Base-by-base conservation (phyloP, 1,140 invertebrate species). In the Galleria mellonella region DNA sequence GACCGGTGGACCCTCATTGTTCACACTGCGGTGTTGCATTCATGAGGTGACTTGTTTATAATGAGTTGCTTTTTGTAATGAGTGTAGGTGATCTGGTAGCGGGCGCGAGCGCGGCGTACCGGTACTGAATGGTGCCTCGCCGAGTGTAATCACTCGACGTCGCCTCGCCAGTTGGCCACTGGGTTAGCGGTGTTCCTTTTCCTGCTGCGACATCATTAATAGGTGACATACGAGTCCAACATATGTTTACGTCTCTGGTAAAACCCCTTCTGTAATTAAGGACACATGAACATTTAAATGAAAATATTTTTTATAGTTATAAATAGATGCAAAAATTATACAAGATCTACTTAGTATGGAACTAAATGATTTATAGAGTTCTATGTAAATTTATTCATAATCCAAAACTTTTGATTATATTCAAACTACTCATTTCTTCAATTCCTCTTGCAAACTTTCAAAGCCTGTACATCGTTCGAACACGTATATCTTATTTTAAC, bases 111-210 rank as follows among this genome's bases (percentile, higher is more conserved):
- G 65, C 50, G 58, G 65, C 50, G 58, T 68, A 66, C 76, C 61
- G 66, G 72, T 72, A 64, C 63, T 61, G 77, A 82, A 75, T 84
- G 81, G 56, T 62, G 62, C 59, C 64, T 57, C 50, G 62, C 43
- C 44, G 62, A 56, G 55, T 57, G 64, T 74, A 70, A 72, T 72
- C 68, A 65, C 48, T 62, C 67, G 67, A 66, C 56, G 71, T 71
- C 55, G 65, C 43, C 63, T 72, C 61, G 70, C 67, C 65, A 84
- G 73, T 84, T 78, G 77, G 77, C 76, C 74, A 84, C 72, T 84
- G 71, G 76, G 81, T 82, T 81, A 82, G 65, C 75, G 66, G 70
- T 70, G 71, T 60, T 74, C 81, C 71, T 77, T 77, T 83, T 81
- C 81, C 75, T 79, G 76, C 68, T 76, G 62, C 38, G 59, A 23